These are phyloP conservation scores for Syritta pipiens DNA, from an alignment of 2,888 invertebrate species.

Conservation along the genomic window DNA sequence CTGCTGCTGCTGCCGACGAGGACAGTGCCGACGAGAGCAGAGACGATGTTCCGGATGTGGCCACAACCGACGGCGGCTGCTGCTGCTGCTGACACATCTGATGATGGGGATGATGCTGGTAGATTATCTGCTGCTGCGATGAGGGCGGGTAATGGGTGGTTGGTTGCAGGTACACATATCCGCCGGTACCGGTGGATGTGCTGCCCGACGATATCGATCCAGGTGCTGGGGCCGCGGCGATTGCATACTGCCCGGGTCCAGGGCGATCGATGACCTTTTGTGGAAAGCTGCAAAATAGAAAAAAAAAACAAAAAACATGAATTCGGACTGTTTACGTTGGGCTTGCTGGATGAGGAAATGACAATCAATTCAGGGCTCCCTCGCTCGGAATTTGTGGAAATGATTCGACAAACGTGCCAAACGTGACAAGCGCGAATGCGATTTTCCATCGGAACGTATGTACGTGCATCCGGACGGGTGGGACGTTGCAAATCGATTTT, in stretches of 20 bases:
- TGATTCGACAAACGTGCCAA: slow-evolving; percentile 38
- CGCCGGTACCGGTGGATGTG: slow-evolving; percentile 73
- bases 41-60: slow-evolving; percentile 59
- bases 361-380: slow-evolving; percentile 37
- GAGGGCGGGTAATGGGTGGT: slow-evolving; percentile 76
- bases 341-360: too few species aligned
- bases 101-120: slow-evolving; percentile 74
- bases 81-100: slow-evolving; percentile 78
- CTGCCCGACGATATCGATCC: slow-evolving; percentile 73
- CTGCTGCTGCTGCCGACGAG: slow-evolving; percentile 37
- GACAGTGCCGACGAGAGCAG: slow-evolving; percentile 45
- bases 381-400: slow-evolving; percentile 43
- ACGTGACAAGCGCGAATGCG: slow-evolving; percentile 45
- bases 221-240: slow-evolving; percentile 72
- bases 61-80: slow-evolving; percentile 69
- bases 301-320: not conserved
- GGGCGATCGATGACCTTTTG: slow-evolving; percentile 79
- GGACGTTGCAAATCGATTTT: slow-evolving; percentile 14
- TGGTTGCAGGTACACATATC: slow-evolving; percentile 78
- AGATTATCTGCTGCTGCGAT: slow-evolving; percentile 76
- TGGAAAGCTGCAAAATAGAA: slow-evolving; percentile 76
- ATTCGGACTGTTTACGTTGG: slow-evolving; percentile 39
- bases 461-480: not conserved
- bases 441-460: slow-evolving; percentile 28
- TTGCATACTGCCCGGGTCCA: slow-evolving; percentile 77